Base-by-base conservation (phyloP, 2,888 invertebrate genomes). In the Sarcophaga variegata region DNA sequence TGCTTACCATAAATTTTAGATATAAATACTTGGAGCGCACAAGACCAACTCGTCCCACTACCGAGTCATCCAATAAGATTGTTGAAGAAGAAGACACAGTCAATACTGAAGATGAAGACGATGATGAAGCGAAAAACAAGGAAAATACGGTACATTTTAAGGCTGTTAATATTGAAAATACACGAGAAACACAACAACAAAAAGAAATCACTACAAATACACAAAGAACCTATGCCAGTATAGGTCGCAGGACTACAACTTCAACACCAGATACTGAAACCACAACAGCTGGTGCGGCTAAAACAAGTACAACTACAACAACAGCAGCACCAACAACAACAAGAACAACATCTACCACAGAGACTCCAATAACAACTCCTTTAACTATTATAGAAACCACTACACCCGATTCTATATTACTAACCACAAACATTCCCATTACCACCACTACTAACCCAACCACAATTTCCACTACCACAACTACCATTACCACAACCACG, bases 121-220 rank as follows among this genome's bases (percentile, higher is more conserved):
- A 84, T 27, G 89, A 89, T 75, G 89, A 91, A 80, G 90, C 90
- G 83, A 89, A 90, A 66, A 90, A 90, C 59, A 90, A 90, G 81
- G 90, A 92, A 88, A 92, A 91, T 90, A 93, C 91, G 93, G 92
- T 93, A 92, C 92, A 92, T 89, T 89, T 88, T 88, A 89, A 74
- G 89, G 90, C 90, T 88, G 89, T 89, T 90, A 91, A 88, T 89
- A 89, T 89, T 87, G 88, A 91, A 76, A 87, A 81, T 62, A 87
- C 87, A 87, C 86, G 83, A 37, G 87, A 87, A 88, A 93, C 91
- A 92, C 91, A 90, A 91, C 89, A 80, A 91, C 89, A 80, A 91
- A 89, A 80, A 76, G 74, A 78, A 75, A 78, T 54, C 54, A 82
- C 75, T 66, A 82, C 75, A 86, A 83, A 81, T 81, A 83, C 86